phyloP scores from a whole-genome alignment of 2,113 vertebrate species.

The Donacobius atricapilla region DNA sequence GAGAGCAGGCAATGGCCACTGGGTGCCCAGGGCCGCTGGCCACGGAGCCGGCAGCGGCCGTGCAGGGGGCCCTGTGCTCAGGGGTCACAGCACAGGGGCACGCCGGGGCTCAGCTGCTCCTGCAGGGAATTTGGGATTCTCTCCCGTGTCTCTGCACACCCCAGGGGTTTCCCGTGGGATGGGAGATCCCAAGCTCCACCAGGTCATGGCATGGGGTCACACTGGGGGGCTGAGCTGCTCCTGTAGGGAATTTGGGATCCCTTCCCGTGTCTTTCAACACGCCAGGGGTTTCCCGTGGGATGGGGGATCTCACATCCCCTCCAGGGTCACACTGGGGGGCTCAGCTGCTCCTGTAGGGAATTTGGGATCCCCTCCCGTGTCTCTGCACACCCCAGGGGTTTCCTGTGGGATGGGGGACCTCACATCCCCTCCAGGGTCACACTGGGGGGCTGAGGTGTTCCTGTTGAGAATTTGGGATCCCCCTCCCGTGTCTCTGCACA shows the following conservation, averaged over 20 bases:
- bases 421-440: neutral
- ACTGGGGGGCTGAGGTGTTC: neutral
- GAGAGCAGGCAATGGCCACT: too few species aligned
- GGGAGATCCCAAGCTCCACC: neutral
- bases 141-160: too few species aligned
- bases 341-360: neutral
- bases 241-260: neutral
- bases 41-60: too few species aligned
- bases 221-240: neutral
- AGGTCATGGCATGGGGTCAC: neutral
- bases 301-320: too few species aligned
- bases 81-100: neutral
- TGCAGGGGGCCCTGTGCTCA: too few species aligned
- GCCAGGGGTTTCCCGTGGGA: too few species aligned
- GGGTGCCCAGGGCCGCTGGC: too few species aligned
- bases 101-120: neutral
- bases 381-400: neutral
- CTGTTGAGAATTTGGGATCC: neutral
- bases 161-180: neutral
- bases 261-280: accelerated
- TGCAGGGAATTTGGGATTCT: neutral
- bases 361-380: neutral
- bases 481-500: accelerated
- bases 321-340: neutral
- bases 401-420: neutral